Base-by-base conservation (phyloP, 2,797 vertebrate species). In the Neopelma chrysocephalum region DNA sequence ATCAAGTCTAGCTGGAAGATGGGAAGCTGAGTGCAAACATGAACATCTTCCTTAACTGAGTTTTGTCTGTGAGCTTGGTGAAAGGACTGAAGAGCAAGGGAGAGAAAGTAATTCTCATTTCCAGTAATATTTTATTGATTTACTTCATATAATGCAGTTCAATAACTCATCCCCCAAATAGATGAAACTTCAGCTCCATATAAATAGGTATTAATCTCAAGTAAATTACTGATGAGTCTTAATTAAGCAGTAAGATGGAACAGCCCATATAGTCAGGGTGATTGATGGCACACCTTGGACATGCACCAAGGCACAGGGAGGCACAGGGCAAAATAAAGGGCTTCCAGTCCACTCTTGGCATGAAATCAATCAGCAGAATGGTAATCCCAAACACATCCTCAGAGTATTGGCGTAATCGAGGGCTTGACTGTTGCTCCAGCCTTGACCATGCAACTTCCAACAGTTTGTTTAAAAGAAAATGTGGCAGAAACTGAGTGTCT, bases 181-280 rank as follows among this genome's bases (percentile, higher is more conserved):
- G 89, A 89, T 82, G 82, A 96, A 97, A 95, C 64, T 88, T 92
- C 62, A 92, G 42, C 79, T 97, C 79, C 90, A 72, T 81, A 88
- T 85, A 98, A 96, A 96, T 83, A 97, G 76, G 70, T 94, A 95
- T 96, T 95, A 96, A 97, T 97, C 95, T 95, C 93, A 87, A 93
- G 45, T 95, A 96, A 97, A 96, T 93, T 95, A 96, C 93, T 80
- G 83, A 82, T 17, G 64, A 92, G 65, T 54, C 87, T 97, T 97
- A 97, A 97, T 96, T 97, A 97, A 94, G 93, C 80, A 87, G 66
- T 95, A 82, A 91, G 82, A 72, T 23, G n/a, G 87, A 77, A 76
- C 87, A 82, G 72, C 76, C 79, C 72, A 72, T 87, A 45, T 36
- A 85, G 82, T 91, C 4, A 3, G 76, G 75, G 66, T 97, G 96